A percentile compares a stretch with the other conserved stretches of the same genome.
These are phyloP conservation scores for Calcarius lapponicus DNA, from an alignment of 2,797 vertebrate species.

Conservation along the genomic window DNA sequence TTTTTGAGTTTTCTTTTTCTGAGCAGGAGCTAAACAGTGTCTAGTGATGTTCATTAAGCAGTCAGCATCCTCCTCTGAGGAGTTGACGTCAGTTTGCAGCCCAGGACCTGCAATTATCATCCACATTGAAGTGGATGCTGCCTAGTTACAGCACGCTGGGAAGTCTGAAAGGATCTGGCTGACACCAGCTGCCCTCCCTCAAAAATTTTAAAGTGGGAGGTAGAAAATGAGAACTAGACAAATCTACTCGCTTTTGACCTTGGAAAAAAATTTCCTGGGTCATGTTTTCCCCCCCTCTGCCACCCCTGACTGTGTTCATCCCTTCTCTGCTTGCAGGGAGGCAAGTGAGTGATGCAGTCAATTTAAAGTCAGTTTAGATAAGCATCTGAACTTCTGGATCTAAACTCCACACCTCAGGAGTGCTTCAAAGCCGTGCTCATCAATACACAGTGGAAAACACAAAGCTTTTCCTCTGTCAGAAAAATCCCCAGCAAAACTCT, in stretches of 20 bases:
- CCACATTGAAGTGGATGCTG: constrained; percentile 35
- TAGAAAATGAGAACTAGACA: neutral
- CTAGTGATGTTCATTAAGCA: constrained; percentile 61
- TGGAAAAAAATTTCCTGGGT: neutral
- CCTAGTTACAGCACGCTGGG: constrained; percentile 43
- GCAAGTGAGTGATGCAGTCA: neutral
- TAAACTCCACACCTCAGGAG: neutral
- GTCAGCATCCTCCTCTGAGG: constrained; percentile 52
- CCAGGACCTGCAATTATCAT: constrained; percentile 43
- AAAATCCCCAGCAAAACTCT: neutral
- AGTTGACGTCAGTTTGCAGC: constrained; percentile 40
- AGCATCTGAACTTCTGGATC: neutral
- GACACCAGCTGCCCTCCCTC: constrained; percentile 48
- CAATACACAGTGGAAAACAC: neutral
- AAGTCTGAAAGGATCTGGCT: constrained; percentile 13
- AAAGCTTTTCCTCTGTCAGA: neutral
- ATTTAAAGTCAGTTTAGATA: neutral
- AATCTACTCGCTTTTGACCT: neutral
- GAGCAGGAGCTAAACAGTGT: neutral
- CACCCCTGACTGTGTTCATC: neutral
- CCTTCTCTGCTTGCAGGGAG: neutral
- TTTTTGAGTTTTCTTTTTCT: constrained; percentile 2
- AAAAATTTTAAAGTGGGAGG: neutral
- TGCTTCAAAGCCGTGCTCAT: neutral
- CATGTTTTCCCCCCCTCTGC: rapidly evolving